Conservation (phyloP, 1,140 invertebrate species). For the Trichonephila clavipes region DNA sequence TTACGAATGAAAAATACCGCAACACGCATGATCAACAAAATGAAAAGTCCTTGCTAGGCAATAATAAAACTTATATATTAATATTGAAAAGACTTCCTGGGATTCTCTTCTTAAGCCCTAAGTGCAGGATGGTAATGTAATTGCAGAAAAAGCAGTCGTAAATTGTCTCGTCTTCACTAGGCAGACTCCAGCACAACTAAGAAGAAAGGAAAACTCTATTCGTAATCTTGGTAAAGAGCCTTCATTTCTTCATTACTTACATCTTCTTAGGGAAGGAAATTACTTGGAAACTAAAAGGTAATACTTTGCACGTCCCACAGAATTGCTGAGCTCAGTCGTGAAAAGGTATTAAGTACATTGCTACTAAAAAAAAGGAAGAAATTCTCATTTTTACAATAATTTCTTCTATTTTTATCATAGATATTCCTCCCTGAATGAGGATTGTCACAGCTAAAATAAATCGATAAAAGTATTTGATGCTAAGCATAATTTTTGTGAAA, state of each 20-base stretch:
- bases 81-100: background rate
- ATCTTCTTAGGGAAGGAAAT: background rate
- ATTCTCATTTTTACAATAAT: too few species aligned
- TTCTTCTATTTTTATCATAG: too few species aligned
- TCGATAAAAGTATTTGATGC: too few species aligned
- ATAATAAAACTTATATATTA: too few species aligned
- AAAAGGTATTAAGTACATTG: too few species aligned
- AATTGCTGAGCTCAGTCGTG: background rate
- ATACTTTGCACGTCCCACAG: background rate
- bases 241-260: background rate
- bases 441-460: too few species aligned
- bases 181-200: background rate
- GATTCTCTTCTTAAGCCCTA: background rate
- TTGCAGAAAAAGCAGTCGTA: background rate
- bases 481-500: too few species aligned
- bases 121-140: background rate
- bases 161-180: background rate
- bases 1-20: too few species aligned
- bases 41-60: too few species aligned
- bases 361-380: too few species aligned
- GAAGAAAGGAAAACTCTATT: background rate
- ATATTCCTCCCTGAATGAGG: too few species aligned
- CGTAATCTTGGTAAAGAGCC: conserved; percentile 8
- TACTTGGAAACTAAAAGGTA: background rate
- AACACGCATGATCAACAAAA: too few species aligned